phyloP scores from a whole-genome alignment of 2,797 vertebrate species.

The Enteromius radiatus region DNA sequence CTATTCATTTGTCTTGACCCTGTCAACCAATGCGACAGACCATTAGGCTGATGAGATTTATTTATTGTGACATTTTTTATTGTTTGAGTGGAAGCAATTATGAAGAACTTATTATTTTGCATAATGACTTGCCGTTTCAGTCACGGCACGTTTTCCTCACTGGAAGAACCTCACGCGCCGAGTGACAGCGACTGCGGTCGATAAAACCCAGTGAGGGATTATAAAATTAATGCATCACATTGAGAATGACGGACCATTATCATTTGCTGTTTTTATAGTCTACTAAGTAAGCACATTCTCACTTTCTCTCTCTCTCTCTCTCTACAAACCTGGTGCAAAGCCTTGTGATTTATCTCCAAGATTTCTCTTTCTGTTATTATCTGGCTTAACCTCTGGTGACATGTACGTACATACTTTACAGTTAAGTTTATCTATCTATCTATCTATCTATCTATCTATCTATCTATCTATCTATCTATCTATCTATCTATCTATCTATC shows the following conservation, averaged over 20 bases:
- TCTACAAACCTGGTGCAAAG: not conserved
- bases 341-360: slow-evolving; percentile 29
- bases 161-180: slow-evolving; percentile 1
- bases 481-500: too few species aligned
- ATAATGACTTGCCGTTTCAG: slow-evolving; percentile 25
- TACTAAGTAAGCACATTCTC: slow-evolving; percentile 44
- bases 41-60: slow-evolving; percentile 36
- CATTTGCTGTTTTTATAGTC: slow-evolving; percentile 39
- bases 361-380: slow-evolving; percentile 37
- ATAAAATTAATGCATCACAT: slow-evolving; percentile 44
- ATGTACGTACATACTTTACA: slow-evolving; percentile 12
- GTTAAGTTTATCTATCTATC: too few species aligned
- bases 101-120: slow-evolving; percentile 31
- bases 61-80: slow-evolving; percentile 47
- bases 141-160: slow-evolving; percentile 34
- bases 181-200: slow-evolving; percentile 46
- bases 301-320: not conserved
- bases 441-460: too few species aligned
- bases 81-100: slow-evolving; percentile 45
- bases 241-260: slow-evolving; percentile 39
- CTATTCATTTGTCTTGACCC: slow-evolving; percentile 19
- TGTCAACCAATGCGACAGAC: not conserved
- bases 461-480: too few species aligned
- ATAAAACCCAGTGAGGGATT: slow-evolving; percentile 44
- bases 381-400: not conserved